phyloP scores from a whole-genome alignment of 2,888 invertebrate species.

The Siphlonurus alternatus region DNA sequence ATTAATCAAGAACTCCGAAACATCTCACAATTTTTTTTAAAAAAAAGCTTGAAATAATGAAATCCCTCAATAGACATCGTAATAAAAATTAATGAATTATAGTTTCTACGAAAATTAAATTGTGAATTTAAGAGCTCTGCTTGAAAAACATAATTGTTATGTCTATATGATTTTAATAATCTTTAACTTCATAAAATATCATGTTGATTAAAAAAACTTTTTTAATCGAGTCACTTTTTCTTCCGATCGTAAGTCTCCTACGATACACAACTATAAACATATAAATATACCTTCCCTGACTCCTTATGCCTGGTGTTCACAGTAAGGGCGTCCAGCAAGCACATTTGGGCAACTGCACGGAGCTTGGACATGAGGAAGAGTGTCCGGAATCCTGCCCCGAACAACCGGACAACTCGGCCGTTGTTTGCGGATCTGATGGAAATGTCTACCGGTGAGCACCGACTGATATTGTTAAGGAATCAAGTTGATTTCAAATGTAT shows the following conservation, averaged over 20 bases:
- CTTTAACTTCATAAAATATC: not conserved
- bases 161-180: too few species aligned
- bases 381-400: slow-evolving; percentile 43
- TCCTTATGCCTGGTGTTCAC: slow-evolving; percentile 18
- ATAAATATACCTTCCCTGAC: too few species aligned
- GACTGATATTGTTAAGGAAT: not conserved
- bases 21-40: too few species aligned
- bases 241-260: too few species aligned
- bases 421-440: slow-evolving; percentile 80
- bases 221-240: too few species aligned
- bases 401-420: slow-evolving; percentile 40
- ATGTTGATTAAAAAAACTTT: too few species aligned
- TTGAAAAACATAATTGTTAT: too few species aligned
- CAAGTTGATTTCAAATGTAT: not conserved
- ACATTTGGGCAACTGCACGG: slow-evolving; percentile 73
- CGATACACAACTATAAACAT: too few species aligned
- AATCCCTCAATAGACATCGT: too few species aligned
- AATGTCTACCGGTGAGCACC: slow-evolving; percentile 58
- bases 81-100: not conserved
- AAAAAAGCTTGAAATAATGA: too few species aligned
- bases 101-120: not conserved
- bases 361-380: slow-evolving; percentile 39
- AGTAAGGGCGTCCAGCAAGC: slow-evolving; percentile 74
- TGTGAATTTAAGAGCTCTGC: too few species aligned
- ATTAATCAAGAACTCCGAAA: too few species aligned